phyloP scores from a whole-genome alignment of 2,797 vertebrate species.

The Babyrousa celebensis region DNA sequence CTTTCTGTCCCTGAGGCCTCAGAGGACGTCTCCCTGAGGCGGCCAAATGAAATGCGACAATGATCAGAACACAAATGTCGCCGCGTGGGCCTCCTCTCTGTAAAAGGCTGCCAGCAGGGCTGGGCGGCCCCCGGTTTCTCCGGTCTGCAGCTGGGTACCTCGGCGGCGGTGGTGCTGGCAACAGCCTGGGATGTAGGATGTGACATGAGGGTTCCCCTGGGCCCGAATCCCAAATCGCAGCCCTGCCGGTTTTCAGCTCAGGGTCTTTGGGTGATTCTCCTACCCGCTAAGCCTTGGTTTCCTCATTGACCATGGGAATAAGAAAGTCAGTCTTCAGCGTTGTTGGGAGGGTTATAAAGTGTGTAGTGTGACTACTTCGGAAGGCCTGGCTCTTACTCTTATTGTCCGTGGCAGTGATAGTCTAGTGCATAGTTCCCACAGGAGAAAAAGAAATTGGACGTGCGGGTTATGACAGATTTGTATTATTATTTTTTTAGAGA shows the following conservation, averaged over 20 bases:
- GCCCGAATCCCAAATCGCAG: not conserved
- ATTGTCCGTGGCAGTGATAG: no score
- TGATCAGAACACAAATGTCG: fast-evolving
- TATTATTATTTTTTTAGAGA: no score
- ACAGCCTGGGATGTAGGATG: fast-evolving
- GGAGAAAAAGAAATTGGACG: no score
- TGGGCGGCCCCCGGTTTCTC: fast-evolving
- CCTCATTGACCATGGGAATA: not conserved
- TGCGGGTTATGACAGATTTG: no score
- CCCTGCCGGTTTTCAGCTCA: not conserved
- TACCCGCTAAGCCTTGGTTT: not conserved
- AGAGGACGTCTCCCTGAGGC: not conserved
- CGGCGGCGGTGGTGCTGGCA: not conserved
- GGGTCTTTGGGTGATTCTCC: not conserved
- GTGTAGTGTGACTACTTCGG: fast-evolving
- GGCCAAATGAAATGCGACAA: no score
- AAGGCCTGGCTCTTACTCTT: no score
- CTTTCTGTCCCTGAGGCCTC: not conserved
- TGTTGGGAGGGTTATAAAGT: fast-evolving
- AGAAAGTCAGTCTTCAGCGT: fast-evolving
- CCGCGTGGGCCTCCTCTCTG: fast-evolving
- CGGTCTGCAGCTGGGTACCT: fast-evolving
- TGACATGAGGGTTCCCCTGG: fast-evolving
- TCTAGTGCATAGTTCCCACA: not conserved
- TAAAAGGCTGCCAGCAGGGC: fast-evolving